Conservation (phyloP, 2,113 vertebrate species). For the Psittacula cyanocephala region DNA sequence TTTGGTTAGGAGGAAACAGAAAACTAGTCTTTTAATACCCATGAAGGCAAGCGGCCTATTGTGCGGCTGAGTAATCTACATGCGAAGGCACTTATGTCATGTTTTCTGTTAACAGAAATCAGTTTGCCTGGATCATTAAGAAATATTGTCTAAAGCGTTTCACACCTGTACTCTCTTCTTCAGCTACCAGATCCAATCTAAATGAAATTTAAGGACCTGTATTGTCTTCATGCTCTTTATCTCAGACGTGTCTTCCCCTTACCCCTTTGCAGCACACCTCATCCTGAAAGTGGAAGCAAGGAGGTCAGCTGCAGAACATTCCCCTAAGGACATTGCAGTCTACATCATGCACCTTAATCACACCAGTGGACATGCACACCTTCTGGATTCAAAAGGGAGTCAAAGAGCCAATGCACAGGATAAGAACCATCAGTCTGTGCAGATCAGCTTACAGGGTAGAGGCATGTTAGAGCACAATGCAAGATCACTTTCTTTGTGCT, state of each 20-base stretch:
- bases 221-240: neutral
- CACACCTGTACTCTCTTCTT: neutral
- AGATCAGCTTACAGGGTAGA: constrained; percentile 9
- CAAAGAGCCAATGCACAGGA: neutral
- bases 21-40: neutral
- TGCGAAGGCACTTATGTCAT: neutral
- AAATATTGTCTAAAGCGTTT: neutral
- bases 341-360: neutral
- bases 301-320: neutral
- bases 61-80: neutral
- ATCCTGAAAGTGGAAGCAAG: neutral
- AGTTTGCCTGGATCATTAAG: neutral
- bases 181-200: neutral
- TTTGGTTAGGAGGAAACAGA: neutral
- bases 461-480: constrained; percentile 41
- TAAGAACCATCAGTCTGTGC: neutral
- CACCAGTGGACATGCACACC: neutral
- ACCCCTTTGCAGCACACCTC: neutral
- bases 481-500: constrained; percentile 59
- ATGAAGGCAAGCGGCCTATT: neutral
- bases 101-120: neutral
- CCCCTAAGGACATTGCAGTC: neutral
- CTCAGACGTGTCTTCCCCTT: neutral
- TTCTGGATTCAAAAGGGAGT: neutral
- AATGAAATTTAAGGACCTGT: neutral